Base-by-base conservation (phyloP, 1,140 invertebrate species). In the Thaumetopoea pityocampa region DNA sequence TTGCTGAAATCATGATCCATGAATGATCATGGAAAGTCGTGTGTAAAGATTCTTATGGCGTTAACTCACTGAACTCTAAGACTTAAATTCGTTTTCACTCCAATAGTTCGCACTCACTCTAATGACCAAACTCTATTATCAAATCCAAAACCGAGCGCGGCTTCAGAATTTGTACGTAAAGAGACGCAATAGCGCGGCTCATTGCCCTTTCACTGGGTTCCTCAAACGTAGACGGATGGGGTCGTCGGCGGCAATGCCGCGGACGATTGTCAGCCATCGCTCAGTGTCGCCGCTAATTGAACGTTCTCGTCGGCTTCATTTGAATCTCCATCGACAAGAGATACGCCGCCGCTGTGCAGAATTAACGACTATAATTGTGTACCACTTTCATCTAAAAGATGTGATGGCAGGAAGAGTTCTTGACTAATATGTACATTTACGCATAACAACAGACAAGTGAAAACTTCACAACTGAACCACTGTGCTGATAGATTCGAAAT, bases 181-280 rank as follows among this genome's bases (percentile, higher is more conserved):
- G 67, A 76, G 56, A 71, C 64, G 70, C 77, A 80, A 79, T 83
- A 77, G 68, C 71, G 65, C 73, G 72, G 57, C 56, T 77, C 79
- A 83, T 83, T 79, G 72, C 72, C 70, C 81, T 80, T 79, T 80
- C 76, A 73, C 72, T 83, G 68, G 70, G 79, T 80, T 80, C 80
- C 73, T 74, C 79, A 80, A 83, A 83, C 79, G 74, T 78, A 80
- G 79, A 81, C 66, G 64, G 67, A 83, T 83, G 74, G 67, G 67
- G 53, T 67, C 62, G 69, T 58, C 60, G 59, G 49, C 60, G 61
- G 59, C 52, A 57, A 54, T 62, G 66, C 55, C 62, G 58, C 48
- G 69, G 72, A 81, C 77, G 76, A 81, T 81, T 61, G 77, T 73
- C 67, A 68, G 53, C 64, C 45, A 83, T 83, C 77, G 62, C 70